A percentile compares a stretch with the other conserved stretches of the same genome.
Conservation (phyloP, 2,113 vertebrate genomes). For the Eulemur rufifrons region DNA sequence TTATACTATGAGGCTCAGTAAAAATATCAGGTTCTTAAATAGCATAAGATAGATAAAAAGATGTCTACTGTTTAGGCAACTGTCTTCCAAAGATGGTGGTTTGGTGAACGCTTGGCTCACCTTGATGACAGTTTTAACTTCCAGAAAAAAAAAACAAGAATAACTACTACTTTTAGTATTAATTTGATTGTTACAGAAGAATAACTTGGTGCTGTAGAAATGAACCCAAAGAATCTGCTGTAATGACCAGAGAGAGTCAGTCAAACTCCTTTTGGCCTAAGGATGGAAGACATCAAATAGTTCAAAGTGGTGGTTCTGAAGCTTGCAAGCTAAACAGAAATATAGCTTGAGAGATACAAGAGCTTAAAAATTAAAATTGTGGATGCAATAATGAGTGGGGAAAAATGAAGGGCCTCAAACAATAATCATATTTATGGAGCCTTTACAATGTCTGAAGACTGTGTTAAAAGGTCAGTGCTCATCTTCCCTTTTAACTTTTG, state of each 20-base stretch:
- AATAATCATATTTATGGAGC: neutral
- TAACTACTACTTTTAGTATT: neutral
- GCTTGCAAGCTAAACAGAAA: neutral
- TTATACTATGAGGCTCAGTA: neutral
- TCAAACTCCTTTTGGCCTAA: neutral
- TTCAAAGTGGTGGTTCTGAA: neutral
- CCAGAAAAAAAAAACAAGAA: conserved; percentile 7
- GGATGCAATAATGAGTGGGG: neutral
- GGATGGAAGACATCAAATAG: neutral
- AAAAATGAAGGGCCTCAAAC: neutral
- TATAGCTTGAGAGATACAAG: neutral
- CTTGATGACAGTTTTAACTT: neutral
- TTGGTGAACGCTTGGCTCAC: neutral
- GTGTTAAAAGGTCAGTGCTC: neutral
- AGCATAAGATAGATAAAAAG: neutral
- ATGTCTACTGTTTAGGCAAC: neutral
- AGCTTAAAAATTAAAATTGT: conserved; percentile 1
- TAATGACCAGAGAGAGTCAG: neutral
- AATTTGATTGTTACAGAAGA: neutral
- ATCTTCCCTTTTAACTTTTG: neutral
- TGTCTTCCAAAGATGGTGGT: conserved; percentile 6
- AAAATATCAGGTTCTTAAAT: neutral
- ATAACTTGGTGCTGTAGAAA: neutral
- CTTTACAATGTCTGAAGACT: neutral
- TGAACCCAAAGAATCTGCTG: neutral